Evolutionary conservation across 2,113 vertebrate species (phyloP), one percentile per base, ranked within the genome.

Genomic region (Naja naja): DNA sequence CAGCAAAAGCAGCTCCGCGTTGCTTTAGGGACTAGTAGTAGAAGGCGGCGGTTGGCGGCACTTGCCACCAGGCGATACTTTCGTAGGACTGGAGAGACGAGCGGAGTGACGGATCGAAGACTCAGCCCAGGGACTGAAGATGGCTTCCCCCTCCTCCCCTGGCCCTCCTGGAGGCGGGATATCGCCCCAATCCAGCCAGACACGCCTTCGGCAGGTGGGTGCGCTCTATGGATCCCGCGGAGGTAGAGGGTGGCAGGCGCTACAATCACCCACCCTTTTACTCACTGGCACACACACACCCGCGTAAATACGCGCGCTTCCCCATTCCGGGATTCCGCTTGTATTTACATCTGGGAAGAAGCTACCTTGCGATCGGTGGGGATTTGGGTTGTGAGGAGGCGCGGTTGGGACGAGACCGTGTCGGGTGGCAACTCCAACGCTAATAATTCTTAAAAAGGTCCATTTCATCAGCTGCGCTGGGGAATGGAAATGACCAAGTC

Each of bases 131-230:
- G 94, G 55, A 91, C 93, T 94, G 95, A 96, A 96, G 93, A 98
- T 98, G 98, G 97, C 98, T 95, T 96, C 97, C 93, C 97, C 97
- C 94, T 95, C 96, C 92, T 95, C 96, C 90, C 95, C 97, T 52
- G 97, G 93, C 89, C 91, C 96, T 27, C 97, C 96, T 93, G 97
- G 96, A 95, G 97, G 96, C 95, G 96, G 96, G 87, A 96, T 94
- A 52, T 97, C 97, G 90, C 96, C 94, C 85, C 94, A 95, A 89
- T 97, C 94, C 95, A 94, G 96, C 94, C 96, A 97, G 89, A 94
- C 96, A 64, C 97, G 96, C 95, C 96, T 97, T 96, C 97, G 97
- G 94, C 97, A 98, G 98, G 98, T 98, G 97, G 97, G 97, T 98
- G 93, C 92, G 22, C 9, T 11, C 58, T 43, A 54, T n/a, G 39